Base-by-base conservation (phyloP, 2,113 vertebrate species). In the Delphinus delphis region DNA sequence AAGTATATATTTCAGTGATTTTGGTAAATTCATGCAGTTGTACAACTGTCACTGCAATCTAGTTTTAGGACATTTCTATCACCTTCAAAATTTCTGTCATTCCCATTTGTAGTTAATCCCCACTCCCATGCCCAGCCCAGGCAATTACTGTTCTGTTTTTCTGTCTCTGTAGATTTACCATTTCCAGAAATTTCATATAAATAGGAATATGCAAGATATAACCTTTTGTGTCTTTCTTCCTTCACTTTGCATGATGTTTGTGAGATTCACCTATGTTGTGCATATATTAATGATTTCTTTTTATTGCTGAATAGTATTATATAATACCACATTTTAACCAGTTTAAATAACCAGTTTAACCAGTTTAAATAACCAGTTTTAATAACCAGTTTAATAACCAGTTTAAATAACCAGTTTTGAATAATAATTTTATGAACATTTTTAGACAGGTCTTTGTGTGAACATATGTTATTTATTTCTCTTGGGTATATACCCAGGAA, bases 201-300 rank as follows among this genome's bases (percentile, higher is more conserved):
- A 85, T 33, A 41, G 23, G 28, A 47, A 82, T 81, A 31, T 53
- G 10, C 12, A 88, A 80, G 67, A 77, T 23, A 58, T 0, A 73
- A 80, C 67, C 55, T 93, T 96, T 81, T 76, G n/a, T 58, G 38
- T 83, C 92, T 93, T 18, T 90, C n/a, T 87, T 95, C 38, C 83
- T 88, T 67, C 41, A 62, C 36, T 93, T 81, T 74, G 26, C 13
- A 36, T 28, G 13, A 38, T 58, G 60, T 53, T 85, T 85, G 88
- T 82, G 31, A 96, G 73, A 15, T 93, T 94, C 28, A 10, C 10
- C 14, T 86, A 18, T 60, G 17, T 44, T 68, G 5, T 60, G 1
- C 55, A 47, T 53, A 53, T 21, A 47, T 63, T 10, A 31, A 18
- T 60, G 85, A 58, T 36, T 89, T 82, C n/a, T 88, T 60, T 83